Evolutionary conservation across 1,140 invertebrate species (phyloP).

Genomic region (Aphaenogaster rudis): DNA sequence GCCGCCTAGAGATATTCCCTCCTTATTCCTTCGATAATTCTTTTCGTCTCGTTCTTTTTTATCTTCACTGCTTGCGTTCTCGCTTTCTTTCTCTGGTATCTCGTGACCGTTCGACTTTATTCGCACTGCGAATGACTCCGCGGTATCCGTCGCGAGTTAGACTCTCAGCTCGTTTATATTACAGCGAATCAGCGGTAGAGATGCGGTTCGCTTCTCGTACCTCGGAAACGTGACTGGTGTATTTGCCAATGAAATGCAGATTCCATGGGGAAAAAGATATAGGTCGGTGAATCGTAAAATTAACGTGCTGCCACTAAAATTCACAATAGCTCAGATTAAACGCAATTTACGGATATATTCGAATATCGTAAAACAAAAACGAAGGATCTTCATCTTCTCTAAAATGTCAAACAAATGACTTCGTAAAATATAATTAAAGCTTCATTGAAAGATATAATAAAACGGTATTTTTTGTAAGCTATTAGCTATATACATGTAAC

Average conservation of each 20-base stretch:
- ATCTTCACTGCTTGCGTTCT: background rate
- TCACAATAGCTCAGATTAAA: conserved; percentile 16
- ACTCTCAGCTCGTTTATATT: conserved; percentile 55
- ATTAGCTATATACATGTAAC: background rate
- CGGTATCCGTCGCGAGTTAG: conserved; percentile 38
- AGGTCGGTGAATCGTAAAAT: conserved; percentile 34
- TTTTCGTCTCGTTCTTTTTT: background rate
- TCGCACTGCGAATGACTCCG: conserved; percentile 46
- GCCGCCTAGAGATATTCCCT: conserved; percentile 35
- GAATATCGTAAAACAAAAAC: background rate
- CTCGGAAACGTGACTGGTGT: conserved; percentile 55
- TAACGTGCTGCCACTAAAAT: conserved; percentile 20
- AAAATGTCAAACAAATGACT: background rate
- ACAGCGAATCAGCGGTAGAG: conserved; percentile 36
- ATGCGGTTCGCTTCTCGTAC: conserved; percentile 39
- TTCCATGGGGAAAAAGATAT: conserved; percentile 46
- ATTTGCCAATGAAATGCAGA: conserved; percentile 44
- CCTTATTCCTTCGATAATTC: conserved; percentile 49
- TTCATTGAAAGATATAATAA: conserved; percentile 6
- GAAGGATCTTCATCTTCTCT: background rate
- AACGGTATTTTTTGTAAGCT: background rate
- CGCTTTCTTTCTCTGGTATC: conserved; percentile 16
- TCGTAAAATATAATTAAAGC: background rate
- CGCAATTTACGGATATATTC: background rate
- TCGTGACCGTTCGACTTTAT: conserved; percentile 45